phyloP scores from a whole-genome alignment of 2,113 vertebrate genomes.

The Cephalopterus ornatus region DNA sequence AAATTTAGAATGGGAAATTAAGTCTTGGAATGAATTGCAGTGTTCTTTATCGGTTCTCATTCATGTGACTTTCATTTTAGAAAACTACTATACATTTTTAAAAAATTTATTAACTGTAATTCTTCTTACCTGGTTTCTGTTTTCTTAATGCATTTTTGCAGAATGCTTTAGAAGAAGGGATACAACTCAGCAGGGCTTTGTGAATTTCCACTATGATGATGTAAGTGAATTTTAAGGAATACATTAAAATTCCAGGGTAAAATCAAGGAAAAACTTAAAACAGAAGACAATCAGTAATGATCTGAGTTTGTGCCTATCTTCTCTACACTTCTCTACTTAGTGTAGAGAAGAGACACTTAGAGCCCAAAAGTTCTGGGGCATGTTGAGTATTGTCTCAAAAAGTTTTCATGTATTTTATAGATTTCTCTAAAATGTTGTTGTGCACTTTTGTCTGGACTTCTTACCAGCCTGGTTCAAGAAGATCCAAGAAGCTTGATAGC shows the following conservation, averaged over 20 bases:
- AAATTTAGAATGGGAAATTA: not conserved
- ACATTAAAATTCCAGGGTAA: not conserved
- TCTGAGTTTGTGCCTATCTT: not conserved
- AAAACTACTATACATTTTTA: not conserved
- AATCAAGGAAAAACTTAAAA: not conserved
- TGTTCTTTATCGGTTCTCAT: not conserved
- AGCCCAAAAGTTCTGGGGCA: not conserved
- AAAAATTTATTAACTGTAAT: not conserved
- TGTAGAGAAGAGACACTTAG: too few species aligned
- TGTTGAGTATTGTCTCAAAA: not conserved
- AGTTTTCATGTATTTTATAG: fast-evolving
- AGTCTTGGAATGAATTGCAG: not conserved
- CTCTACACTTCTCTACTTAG: too few species aligned
- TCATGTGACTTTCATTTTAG: not conserved
- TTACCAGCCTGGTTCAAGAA: not conserved
- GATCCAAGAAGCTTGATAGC: not conserved
- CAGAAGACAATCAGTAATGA: not conserved
- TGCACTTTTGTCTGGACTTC: not conserved
- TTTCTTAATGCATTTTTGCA: conserved; percentile 58
- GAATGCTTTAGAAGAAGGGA: conserved; percentile 90
- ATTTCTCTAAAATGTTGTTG: not conserved
- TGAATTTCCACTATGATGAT: conserved; percentile 91
- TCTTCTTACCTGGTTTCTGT: not conserved
- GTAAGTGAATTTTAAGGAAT: conserved; percentile 77
- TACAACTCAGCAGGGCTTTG: conserved; percentile 78